These are phyloP conservation scores for Syngnathus acus DNA, from an alignment of 2,797 vertebrate species.

Conservation along the genomic window DNA sequence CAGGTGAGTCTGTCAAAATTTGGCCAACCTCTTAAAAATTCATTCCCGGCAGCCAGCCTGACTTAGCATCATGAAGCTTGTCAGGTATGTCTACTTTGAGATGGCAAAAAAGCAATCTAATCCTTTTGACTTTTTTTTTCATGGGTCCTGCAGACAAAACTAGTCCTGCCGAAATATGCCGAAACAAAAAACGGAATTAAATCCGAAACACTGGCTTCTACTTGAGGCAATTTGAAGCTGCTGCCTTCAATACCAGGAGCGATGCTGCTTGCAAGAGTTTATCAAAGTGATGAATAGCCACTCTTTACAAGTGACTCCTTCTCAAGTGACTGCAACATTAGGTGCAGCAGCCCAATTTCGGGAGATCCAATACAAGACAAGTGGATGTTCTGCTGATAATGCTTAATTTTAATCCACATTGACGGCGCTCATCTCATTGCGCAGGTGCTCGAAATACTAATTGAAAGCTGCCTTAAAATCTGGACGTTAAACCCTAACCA, in stretches of 20 bases:
- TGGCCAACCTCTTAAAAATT: not conserved
- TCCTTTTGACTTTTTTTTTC: not conserved
- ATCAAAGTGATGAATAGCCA: conserved; percentile 2
- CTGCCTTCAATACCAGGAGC: not conserved
- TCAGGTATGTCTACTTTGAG: not conserved
- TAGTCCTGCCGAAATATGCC: too few species aligned
- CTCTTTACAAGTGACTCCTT: not conserved
- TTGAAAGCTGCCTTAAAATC: too few species aligned
- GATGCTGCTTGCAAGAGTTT: not conserved
- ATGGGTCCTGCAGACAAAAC: not conserved
- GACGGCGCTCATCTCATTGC: not conserved
- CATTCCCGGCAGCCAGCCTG: not conserved
- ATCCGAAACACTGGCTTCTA: not conserved
- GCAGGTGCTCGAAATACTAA: not conserved
- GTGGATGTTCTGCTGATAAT: not conserved
- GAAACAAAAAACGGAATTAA: not conserved
- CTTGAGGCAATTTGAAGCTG: not conserved
- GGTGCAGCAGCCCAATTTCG: not conserved
- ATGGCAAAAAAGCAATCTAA: not conserved
- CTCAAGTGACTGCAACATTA: not conserved
- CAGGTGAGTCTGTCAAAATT: not conserved
- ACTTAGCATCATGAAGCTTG: not conserved
- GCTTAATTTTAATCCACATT: not conserved
- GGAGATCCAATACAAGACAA: not conserved
- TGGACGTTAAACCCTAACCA: too few species aligned